Base-by-base conservation (phyloP, 2,113 vertebrate genomes). In the Trogon melanurus region DNA sequence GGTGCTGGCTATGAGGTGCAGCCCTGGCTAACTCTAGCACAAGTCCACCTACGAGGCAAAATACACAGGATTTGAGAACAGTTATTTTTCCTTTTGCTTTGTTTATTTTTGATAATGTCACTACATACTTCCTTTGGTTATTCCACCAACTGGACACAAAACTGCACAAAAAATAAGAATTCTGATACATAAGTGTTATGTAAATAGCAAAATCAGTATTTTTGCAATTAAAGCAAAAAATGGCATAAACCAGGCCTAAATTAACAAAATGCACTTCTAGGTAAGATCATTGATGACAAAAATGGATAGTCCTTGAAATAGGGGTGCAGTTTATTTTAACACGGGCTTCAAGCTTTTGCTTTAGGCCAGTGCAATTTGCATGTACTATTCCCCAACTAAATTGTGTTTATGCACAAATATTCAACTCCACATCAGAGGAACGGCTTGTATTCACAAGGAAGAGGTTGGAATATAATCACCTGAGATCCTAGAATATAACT, bases 181-280 rank as follows among this genome's bases (percentile, higher is more conserved):
- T 64, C 51, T 44, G 19, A 66, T 47, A 85, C 27, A 72, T 15
- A 87, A 65, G 23, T 50, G 36, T 53, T 79, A 44, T 18, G 27
- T 12, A 72, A 82, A 27, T 32, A 83, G 62, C 16, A 61, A 75
- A 75, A 48, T 11, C 1, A 11, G 23, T 10, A 11, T 38, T 71
- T 65, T 69, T 79, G 41, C 34, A 85, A 51, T 41, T 76, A 70
- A 85, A 83, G n/a, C 54, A 92, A 73, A 32, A 94, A 81, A 91
- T 26, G 15, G 27, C 29, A 47, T 36, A 44, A 58, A 61, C 4
- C 4, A 30, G 38, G 29, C 16, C 16, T 38, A 65, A 30, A 70
- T 53, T 27, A 88, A 85, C 23, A 48, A 92, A 79, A 75, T 4
- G 66, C 3, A 51, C 27, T 85, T 70, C 27, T 26, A 58, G 6